Evolutionary conservation across 2,888 invertebrate genomes (phyloP).

Genomic region (Euzetes globulus): DNA sequence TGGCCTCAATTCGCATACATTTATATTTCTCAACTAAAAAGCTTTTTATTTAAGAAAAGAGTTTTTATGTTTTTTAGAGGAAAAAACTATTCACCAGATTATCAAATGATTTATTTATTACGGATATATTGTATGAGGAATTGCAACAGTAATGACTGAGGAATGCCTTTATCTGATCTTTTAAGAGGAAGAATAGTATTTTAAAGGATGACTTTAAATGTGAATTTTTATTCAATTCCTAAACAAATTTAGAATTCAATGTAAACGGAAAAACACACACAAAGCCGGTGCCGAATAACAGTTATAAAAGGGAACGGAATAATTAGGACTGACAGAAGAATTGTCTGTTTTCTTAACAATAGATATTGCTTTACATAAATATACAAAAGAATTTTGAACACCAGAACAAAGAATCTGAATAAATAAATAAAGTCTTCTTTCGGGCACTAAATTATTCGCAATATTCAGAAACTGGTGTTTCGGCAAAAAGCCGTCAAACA

Average conservation of each 20-base stretch:
- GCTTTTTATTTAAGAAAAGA: background rate
- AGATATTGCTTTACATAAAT: slow-evolving; percentile 18
- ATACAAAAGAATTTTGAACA: slow-evolving; percentile 17
- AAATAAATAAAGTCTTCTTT: slow-evolving; percentile 16
- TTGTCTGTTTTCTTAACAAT: slow-evolving; percentile 29
- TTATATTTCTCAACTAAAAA: too few species aligned
- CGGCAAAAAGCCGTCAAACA: background rate
- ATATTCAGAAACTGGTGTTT: background rate
- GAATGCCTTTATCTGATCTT: background rate
- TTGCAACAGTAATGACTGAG: background rate
- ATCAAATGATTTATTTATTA: slow-evolving; percentile 22
- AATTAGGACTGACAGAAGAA: background rate
- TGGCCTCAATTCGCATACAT: slow-evolving; percentile 4
- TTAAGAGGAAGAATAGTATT: background rate
- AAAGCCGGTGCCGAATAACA: too few species aligned
- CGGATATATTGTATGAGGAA: background rate
- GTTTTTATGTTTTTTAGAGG: slow-evolving; percentile 3
- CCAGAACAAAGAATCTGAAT: slow-evolving; percentile 5
- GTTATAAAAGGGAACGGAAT: background rate
- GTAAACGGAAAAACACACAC: background rate
- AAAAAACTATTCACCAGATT: background rate
- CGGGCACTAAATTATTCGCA: background rate
- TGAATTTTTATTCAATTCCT: background rate
- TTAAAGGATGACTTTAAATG: background rate
- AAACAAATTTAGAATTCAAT: slow-evolving; percentile 3